Evolutionary conservation across 2,113 vertebrate species (phyloP), one percentile per base, ranked within the genome.

Genomic region (Typhlomys cinereus): DNA sequence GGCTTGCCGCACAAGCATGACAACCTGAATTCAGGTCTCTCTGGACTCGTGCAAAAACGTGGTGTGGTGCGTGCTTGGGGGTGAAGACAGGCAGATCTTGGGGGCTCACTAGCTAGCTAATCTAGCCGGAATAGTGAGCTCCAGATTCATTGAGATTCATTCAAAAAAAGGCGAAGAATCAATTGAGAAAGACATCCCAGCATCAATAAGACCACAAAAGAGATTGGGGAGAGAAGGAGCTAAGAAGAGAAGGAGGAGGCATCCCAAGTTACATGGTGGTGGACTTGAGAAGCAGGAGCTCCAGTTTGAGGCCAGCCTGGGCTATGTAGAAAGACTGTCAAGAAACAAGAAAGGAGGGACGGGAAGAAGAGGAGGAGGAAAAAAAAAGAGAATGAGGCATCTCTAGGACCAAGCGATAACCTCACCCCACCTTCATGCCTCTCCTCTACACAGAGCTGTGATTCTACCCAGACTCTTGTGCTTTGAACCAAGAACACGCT

Each of bases 401-500:
- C 31, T 14, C 31, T 74, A 29, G 41, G 46, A 92, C 78, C 7
- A 21, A n/a, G 15, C 34, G 31, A 31, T 67, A 54, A 54, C 39
- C 39, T 76, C n/a, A 46, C 0, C 27, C 12, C 5, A 48, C 31
- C 25, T 34, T 69, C 5, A 2, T 83, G 62, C 44, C 44, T 50
- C 31, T 66, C 31, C 34, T 91, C 23, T 57, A 67, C 13, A 1
- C 93, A 99, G 98, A 94, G 98, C 98, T 0, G 82, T 99, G 89
- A 96, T 98, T 96, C 98, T 99, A 91, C 98, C 98, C 7, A 96
- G 98, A 71, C 98, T 98, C 0, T 99, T 99, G 96, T 99, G 98
- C 95, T 99, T 99, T 0, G 99, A 99, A 96, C 98, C 98, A 11
- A 97, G 97, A 82, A 99, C 98, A 41, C 97, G 90, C 18, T 99